Evolutionary conservation across 2,888 invertebrate genomes (phyloP).

Genomic region (Sinhomidia bicolor): DNA sequence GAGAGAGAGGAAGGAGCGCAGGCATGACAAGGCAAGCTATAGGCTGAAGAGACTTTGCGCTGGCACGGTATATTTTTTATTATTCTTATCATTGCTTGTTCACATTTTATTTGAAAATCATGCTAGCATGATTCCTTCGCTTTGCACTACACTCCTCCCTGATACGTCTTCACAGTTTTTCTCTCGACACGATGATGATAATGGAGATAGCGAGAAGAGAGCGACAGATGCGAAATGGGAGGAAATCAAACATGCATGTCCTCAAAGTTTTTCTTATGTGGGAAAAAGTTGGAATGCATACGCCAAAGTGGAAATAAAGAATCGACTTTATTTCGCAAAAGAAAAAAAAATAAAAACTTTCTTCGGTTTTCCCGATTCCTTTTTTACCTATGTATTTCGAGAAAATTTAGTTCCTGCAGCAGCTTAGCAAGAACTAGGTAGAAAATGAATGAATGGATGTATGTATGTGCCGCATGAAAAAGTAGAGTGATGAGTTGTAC

Average conservation of each 20-base stretch:
- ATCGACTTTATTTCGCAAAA: background rate
- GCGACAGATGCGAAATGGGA: background rate
- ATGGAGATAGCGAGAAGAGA: background rate
- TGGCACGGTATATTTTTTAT: slow-evolving; percentile 40
- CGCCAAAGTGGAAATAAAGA: background rate
- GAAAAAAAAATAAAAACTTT: no score
- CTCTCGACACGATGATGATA: background rate
- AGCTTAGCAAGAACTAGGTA: no score
- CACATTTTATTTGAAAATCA: background rate
- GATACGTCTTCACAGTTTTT: background rate
- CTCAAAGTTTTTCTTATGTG: background rate
- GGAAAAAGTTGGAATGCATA: background rate
- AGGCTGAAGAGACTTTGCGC: no score
- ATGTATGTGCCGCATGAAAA: no score
- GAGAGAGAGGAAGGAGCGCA: background rate
- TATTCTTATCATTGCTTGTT: slow-evolving; percentile 24
- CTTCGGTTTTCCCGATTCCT: background rate
- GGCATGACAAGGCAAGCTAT: background rate
- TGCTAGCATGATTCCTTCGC: background rate
- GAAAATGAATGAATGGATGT: no score
- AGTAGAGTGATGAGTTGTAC: no score
- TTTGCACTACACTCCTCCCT: background rate
- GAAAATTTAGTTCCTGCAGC: no score
- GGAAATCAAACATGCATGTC: background rate
- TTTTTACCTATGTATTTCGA: no score